Evolutionary conservation across 2,113 vertebrate species (phyloP).

Genomic region (Coturnix japonica): DNA sequence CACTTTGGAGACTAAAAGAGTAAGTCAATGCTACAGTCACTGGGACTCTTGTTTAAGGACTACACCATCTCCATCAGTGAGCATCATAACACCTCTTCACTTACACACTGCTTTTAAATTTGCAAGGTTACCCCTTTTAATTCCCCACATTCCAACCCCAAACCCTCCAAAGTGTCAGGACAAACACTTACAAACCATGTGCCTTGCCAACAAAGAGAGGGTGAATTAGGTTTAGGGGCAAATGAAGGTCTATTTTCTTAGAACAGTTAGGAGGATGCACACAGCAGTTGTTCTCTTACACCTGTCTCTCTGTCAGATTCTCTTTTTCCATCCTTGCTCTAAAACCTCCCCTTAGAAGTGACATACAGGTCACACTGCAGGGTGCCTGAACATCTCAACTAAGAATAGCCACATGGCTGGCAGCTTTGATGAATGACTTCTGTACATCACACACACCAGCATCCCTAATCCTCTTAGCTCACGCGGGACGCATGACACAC

Average conservation of each 20-base stretch:
- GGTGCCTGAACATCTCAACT: not conserved
- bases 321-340: not conserved
- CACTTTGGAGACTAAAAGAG: not conserved
- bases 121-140: not conserved
- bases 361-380: not conserved
- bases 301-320: not conserved
- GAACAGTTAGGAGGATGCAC: not conserved
- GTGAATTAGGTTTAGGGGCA: not conserved
- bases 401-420: not conserved
- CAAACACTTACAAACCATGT: not conserved
- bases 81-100: not conserved
- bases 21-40: not conserved
- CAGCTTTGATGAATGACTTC: not conserved
- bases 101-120: not conserved
- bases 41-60: not conserved
- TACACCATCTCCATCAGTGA: not conserved
- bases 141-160: not conserved
- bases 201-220: not conserved
- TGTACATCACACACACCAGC: not conserved
- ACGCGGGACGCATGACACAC: not conserved
- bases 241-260: not conserved
- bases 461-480: constrained; percentile 22
- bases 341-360: not conserved
- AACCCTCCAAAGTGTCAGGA: not conserved
- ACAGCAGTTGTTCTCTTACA: not conserved